These are phyloP conservation scores for Petrosia ficiformis DNA, from an alignment of 37 sponge, comb jelly and placozoan genomes.

Conservation along the genomic window DNA sequence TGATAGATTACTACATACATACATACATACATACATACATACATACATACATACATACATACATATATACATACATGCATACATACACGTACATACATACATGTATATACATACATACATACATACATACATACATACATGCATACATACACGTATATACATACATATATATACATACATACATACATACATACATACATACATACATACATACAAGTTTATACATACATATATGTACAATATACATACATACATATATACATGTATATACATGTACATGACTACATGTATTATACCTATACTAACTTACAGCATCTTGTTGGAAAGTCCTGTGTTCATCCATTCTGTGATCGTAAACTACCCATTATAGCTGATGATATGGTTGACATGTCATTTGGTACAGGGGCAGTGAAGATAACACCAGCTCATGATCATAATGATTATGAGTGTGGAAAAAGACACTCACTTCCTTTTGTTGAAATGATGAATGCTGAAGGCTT, in stretches of 20 bases:
- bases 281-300: not conserved
- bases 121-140: no score
- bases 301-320: conserved; percentile 66
- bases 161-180: no score
- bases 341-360: conserved; percentile 82
- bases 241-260: no score
- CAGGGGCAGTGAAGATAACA: conserved; percentile 98
- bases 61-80: no score
- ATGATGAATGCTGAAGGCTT: conserved; percentile 91
- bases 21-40: no score
- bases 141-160: no score
- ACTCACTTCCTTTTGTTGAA: conserved; percentile 87
- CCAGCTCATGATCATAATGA: conserved; percentile 98
- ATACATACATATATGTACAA: no score
- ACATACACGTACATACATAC: no score
- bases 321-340: conserved; percentile 68
- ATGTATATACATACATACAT: no score
- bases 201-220: not conserved
- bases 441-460: conserved; percentile 92
- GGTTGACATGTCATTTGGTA: conserved; percentile 93
- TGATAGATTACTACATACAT: no score
- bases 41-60: no score
- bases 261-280: no score
- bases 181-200: not conserved
- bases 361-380: conserved; percentile 90